Evolutionary conservation across 2,113 vertebrate species (phyloP).

Genomic region (Porphyrio hochstetteri): DNA sequence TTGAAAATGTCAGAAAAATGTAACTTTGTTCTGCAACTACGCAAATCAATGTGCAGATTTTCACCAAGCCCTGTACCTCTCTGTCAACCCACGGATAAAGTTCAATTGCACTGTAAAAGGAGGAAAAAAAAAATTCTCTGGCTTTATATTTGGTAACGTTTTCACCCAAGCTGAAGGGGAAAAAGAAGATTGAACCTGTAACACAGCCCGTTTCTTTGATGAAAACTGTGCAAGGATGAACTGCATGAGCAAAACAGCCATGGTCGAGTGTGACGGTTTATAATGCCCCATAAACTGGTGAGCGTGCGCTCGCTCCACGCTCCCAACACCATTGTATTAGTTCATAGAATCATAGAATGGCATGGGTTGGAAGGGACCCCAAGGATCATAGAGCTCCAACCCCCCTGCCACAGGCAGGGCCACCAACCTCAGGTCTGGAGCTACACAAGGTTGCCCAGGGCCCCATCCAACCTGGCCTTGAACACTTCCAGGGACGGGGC

Average conservation of each 20-base stretch:
- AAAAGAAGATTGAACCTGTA: not conserved
- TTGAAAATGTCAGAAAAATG: not conserved
- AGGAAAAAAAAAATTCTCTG: not conserved
- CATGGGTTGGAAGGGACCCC: too few species aligned
- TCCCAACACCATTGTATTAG: not conserved
- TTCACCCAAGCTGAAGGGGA: not conserved
- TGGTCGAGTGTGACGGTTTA: not conserved
- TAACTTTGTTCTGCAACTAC: not conserved
- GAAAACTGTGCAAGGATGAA: not conserved
- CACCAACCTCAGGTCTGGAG: too few species aligned
- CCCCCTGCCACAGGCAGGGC: too few species aligned
- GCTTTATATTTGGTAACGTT: not conserved
- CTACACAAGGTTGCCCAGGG: too few species aligned
- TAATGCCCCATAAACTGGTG: not conserved
- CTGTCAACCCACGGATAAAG: not conserved
- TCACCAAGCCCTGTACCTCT: not conserved
- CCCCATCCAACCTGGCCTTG: too few species aligned
- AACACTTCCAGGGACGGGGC: too few species aligned
- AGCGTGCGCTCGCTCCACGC: fast-evolving
- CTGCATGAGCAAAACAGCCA: not conserved
- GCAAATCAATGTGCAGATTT: not conserved
- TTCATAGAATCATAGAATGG: too few species aligned
- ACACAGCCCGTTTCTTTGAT: not conserved
- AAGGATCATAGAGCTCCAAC: too few species aligned
- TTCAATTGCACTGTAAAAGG: not conserved